A percentile compares a stretch with the other conserved stretches of the same genome.
These are phyloP conservation scores for Penaeus indicus DNA, from an alignment of 1,140 invertebrate genomes.

Conservation along the genomic window DNA sequence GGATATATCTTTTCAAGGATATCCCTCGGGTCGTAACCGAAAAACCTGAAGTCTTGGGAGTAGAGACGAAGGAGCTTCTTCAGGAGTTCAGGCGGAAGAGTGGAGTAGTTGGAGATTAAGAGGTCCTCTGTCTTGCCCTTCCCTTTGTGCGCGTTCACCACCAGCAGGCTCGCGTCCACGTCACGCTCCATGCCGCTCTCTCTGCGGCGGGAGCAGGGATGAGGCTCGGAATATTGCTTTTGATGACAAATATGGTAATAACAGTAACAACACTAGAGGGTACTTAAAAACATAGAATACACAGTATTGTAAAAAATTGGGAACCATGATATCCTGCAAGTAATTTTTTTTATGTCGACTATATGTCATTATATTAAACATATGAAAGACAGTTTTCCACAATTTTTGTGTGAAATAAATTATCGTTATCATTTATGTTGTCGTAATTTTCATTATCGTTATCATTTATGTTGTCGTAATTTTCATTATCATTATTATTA, in stretches of 20 bases:
- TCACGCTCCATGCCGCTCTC: slow-evolving; percentile 5
- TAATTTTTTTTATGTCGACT: no score
- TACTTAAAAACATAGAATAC: no score
- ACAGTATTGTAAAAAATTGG: no score
- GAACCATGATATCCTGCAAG: no score
- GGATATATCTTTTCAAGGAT: no score
- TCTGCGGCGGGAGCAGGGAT: neutral
- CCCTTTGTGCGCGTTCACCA: slow-evolving; percentile 12
- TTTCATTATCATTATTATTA: neutral
- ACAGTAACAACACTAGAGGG: no score
- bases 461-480: no score
- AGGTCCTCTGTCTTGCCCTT: slow-evolving; percentile 35
- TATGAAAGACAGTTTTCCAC: no score
- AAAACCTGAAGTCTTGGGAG: slow-evolving; percentile 17
- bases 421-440: no score
- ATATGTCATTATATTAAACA: no score
- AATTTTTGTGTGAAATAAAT: neutral
- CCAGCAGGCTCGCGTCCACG: slow-evolving; percentile 19
- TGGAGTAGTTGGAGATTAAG: neutral
- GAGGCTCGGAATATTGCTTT: no score
- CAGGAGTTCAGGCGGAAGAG: neutral
- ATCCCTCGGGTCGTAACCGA: slow-evolving; percentile 12
- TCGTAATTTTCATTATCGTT: neutral
- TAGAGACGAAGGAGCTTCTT: slow-evolving; percentile 5
- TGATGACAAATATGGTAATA: no score